Percentiles rank a stretch among this genome's conserved stretches.
phyloP scores from a whole-genome alignment of 2,113 vertebrate species.

The Hyaena hyaena region DNA sequence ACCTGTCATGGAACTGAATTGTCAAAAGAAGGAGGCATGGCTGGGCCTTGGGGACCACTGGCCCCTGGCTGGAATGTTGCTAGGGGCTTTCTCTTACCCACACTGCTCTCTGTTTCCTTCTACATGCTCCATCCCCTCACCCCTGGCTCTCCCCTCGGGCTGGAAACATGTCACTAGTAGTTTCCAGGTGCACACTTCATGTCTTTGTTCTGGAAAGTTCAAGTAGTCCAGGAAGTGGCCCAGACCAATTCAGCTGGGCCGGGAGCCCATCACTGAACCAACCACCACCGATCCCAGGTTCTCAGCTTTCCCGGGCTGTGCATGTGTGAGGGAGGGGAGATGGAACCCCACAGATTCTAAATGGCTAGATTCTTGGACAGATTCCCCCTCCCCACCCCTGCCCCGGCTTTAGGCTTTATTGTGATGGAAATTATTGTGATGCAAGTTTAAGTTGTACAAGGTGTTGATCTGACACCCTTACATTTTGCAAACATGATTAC shows the following conservation, averaged over 20 bases:
- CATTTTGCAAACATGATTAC: not conserved
- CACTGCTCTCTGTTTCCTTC: not conserved
- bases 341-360: not conserved
- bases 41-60: too few relatives aligned
- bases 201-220: not conserved
- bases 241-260: not conserved
- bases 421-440: not conserved
- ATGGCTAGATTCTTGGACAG: not conserved
- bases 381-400: not conserved
- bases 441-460: not conserved
- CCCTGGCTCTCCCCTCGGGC: not conserved
- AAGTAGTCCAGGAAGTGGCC: not conserved
- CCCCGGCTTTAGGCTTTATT: not conserved
- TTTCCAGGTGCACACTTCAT: not conserved
- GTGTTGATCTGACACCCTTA: not conserved
- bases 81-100: not conserved
- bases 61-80: not conserved
- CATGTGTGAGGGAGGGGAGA: not conserved
- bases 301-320: not conserved
- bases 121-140: not conserved
- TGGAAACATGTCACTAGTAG: not conserved
- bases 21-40: not conserved
- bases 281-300: not conserved
- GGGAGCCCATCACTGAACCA: not conserved
- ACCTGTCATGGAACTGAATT: not conserved